Evolutionary conservation across 2,888 invertebrate genomes (phyloP), one percentile per base, ranked within the genome.

Genomic region (Rutpela maculata): DNA sequence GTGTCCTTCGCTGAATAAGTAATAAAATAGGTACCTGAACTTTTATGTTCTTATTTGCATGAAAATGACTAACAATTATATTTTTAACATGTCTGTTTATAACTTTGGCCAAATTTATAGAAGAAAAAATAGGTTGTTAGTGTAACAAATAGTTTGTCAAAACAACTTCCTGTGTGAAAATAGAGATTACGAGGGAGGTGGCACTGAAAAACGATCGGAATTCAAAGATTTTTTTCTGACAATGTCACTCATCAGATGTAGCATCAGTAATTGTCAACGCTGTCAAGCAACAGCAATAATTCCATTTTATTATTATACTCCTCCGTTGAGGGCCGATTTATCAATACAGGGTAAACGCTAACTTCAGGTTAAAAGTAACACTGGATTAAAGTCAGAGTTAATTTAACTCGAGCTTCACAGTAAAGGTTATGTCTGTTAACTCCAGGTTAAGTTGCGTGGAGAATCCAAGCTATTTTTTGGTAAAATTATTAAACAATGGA

Each of bases 131-230:
- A 19, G 43, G 57, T 60, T 70, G 59, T 70, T 70, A 70, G 60
- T 70, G 38, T 50, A 70, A 70, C 50, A 70, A n/a, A 35, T 56
- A 43, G n/a, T 70, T 70, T 70, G 38, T 60, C 70, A 70, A 60
- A 70, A 60, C 60, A 70, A 22, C 50, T 70, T 70, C 70, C 50
- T 17, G 55, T 62, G 43, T 60, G 60, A 70, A 70, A 70, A 70
- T 70, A 70, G 70, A 70, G n/a, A 60, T 50, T 70, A 70, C 43
- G 70, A 70, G 43, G 70, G 70, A 60, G 70, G 70, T 12, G 18
- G 10, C 11, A 35, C 43, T 12, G 7, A 10, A 17, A 65, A 5
- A 35, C 31, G 62, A 62, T 26, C 18, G 31, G 12, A 60, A 38
- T 70, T 60, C 38, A n/a, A 55, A 12, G 3, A 22, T 62, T 70